Base-by-base conservation (phyloP, 2,113 vertebrate genomes). In the Festucalex cinctus region DNA sequence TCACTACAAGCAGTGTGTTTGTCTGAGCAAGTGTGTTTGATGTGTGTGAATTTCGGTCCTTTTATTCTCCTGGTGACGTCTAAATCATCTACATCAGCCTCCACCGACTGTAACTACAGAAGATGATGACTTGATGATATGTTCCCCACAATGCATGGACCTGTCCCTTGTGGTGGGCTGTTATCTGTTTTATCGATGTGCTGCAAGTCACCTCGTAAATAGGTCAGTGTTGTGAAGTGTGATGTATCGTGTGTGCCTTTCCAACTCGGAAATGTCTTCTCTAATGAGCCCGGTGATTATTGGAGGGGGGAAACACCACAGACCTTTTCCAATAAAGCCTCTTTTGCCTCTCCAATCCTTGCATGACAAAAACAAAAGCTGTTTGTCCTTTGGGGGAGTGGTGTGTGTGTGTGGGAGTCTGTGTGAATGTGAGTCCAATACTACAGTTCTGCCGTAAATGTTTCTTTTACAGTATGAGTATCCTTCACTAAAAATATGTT, bases 161-260 rank as follows among this genome's bases (percentile, higher is more conserved):
- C 28, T 71, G 69, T 80, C 77, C 62, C 70, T 74, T 61, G 79
- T 85, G 77, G 73, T 59, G 66, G 67, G 66, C 76, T 73, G 76
- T 85, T 85, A 79, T 86, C 76, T 83, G 80, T 89, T 92, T 91
- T 90, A 88, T 87, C 86, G 86, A 90, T 90, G 86, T 79, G 78
- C 82, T 79, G 85, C 86, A 89, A 89, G 87, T 86, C 82, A 88
- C 79, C 75, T 85, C 26, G 78, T 89, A 89, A 91, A 91, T 90
- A 88, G 90, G 88, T 90, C 90, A 90, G 82, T 85, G 86, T 86
- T 91, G 87, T 91, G 85, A 89, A 88, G 86, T 88, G 83, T 69
- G 73, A 88, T 91, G 89, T 90, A 89, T 91, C 86, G 89, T 90
- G 85, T 78, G 75, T 75, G 85, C 83, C 76, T 86, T 88, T 88